Base-by-base conservation (phyloP, 2,888 invertebrate species). In the Venusia cambrica region DNA sequence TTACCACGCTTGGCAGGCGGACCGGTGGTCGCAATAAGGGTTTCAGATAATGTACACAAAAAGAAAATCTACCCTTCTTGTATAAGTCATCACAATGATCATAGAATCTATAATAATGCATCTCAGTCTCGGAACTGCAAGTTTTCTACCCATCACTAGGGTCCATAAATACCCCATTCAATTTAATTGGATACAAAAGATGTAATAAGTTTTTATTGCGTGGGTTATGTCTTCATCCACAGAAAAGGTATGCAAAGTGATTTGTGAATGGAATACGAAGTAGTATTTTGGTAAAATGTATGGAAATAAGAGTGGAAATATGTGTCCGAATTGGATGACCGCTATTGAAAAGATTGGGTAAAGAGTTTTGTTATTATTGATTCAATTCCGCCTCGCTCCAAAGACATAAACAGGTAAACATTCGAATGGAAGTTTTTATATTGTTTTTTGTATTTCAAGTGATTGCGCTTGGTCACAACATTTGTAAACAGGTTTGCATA, bases 121-220 rank as follows among this genome's bases (percentile, higher is more conserved):
- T n/a, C n/a, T n/a, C n/a, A 7, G 7, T 13, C 5, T 10, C 2
- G 4, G 8, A 10, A 9, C 11, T 1, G 4, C 1, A 27, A 27
- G 7, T 5, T 22, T 8, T 12, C 5, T 20, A n/a, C 16, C 15
- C 30, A 34, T 5, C 30, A 19, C 29, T 26, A 33, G n/a, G 1
- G 18, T 17, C 8, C 16, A 5, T 36, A 26, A 32, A 14, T 18
- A 24, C 28, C 13, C 11, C 59, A 58, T 59, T 62, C 63, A 60
- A 63, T 76, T 67, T 71, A 76, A 79, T 78, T 78, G 64, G 62
- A 72, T 70, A 73, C 69, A 73, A 73, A 74, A 67, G 57, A 71
- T 56, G 62, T 70, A 75, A 73, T 77, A 74, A 70, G 62, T 53
- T 62, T 78, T 80, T 76, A 76, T 65, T 47, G 67, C 25, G 35